Evolutionary conservation across 2,797 vertebrate genomes (phyloP), one percentile per base, ranked within the genome.

Genomic region (Chiroxiphia lanceolata): DNA sequence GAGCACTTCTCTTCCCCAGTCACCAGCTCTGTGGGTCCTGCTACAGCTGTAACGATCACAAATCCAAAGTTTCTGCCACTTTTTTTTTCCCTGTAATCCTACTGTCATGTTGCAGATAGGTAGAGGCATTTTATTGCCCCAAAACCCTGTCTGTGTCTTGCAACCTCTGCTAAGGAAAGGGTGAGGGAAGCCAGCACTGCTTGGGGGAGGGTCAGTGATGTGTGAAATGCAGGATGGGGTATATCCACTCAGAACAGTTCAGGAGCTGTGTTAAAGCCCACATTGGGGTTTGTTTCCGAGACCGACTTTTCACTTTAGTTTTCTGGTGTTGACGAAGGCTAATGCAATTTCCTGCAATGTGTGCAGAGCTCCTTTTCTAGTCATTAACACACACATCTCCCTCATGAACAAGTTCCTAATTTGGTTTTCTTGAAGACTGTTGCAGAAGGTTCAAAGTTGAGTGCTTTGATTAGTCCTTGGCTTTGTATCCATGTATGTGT

Each of bases 391-490:
- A 18, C 69, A 53, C 56, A 40, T 51, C 69, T 69, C 11, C 48
- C 18, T 36, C 33, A 15, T 3, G 40, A 84, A 40, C 21, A 70
- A 57, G 83, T 80, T 80, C 88, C 91, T 93, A 80, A 92, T 94
- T 95, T 92, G 80, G 48, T 68, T 89, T 72, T 78, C 81, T 77
- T 82, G 22, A 82, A 87, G 75, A 10, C 78, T 75, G 45, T 40
- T 47, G 45, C 23, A 94, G 71, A 69, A 75, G 20, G 60, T 89
- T 91, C 60, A 29, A 67, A 93, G 74, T 74, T 80, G 38, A 83
- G 26, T 75, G 71, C 69, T 90, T 85, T 93, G 90, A 85, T 83
- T 83, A 90, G 83, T 72, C 84, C 64, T 93, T 90, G 93, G 92
- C 75, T 65, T 11, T 16, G 13, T 53, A 42, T 53, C 47, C 4